Evolutionary conservation across 2,888 invertebrate species (phyloP), one percentile per base, ranked within the genome.

Genomic region (Drosophila neotestacea): DNA sequence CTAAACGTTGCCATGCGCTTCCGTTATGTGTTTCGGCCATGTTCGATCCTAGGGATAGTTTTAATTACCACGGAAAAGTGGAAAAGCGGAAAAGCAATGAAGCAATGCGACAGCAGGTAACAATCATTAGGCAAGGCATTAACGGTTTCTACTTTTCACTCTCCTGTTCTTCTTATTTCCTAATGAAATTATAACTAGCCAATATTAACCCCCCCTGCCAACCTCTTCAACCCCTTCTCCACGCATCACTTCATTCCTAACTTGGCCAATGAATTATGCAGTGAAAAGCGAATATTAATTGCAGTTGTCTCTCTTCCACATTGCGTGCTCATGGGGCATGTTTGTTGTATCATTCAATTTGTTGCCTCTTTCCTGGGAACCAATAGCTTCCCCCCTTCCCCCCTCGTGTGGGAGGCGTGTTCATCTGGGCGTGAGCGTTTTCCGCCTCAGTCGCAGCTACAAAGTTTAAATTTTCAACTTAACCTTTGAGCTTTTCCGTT

Each of bases 1-100:
- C 77, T 90, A 88, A 89, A 89, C 75, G 82, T 63, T 85, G 78
- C 77, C 82, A 77, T 81, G 83, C 87, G 85, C 81, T 90, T 89
- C 87, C 78, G 90, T 39, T 63, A 13, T 42, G 47, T 48, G 56
- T 69, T 79, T 71, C 66, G 67, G 81, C 88, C 86, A 88, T 85
- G 70, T 83, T 82, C 48, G 77, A 4, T 66, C 58, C 30, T 56
- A 64, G 75, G 70, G 59, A 66, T 65, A 59, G 69, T 69, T 84
- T 85, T 89, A 87, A 85, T 89, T 87, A 70, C 68, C 52, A 27
- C 22, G 22, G 22, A 22, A 36, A 42, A 38, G 44, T 63, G 70
- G 70, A 58, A 67, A 42, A 38, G 44, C 65, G 70, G 70, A 58
- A 67, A 54, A 69, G 62, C 61, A 65, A 67, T 60, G 68, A 71